Base-by-base conservation (phyloP, 2,888 invertebrate genomes). In the Opisthograptis luteolata region DNA sequence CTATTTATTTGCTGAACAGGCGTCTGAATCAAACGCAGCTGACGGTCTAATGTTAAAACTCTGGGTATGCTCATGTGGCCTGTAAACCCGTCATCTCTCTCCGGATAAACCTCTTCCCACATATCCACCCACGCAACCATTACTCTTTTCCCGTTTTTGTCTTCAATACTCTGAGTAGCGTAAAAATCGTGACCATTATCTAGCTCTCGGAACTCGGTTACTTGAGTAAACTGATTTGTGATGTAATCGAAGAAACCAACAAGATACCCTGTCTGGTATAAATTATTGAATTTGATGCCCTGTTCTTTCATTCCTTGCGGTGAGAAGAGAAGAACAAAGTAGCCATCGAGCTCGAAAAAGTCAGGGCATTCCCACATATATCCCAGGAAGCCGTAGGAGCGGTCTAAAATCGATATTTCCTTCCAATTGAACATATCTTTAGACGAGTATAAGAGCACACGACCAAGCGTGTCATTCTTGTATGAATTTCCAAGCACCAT, bases 331-430 rank as follows among this genome's bases (percentile, higher is more conserved):
- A 92, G 64, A 9, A 92, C 66, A 54, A 68, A 81, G 39, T 70
- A 62, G 0, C 81, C 84, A 13, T 73, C 47, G 0, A 92, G 49
- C 56, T 84, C 78, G 25, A 91, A 91, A 39, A 92, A 84, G 55
- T 91, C 91, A 0, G 92, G 92, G 68, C 92, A 92, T 61, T 92
- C 92, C 83, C 84, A 92, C 87, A 91, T 88, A 31, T 68, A 85
- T 0, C 87, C 87, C 0, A 86, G 70, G 9, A 55, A 62, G 3
- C 84, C 86, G 36, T 84, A 68, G 0, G 89, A 86, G 60, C 79
- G 57, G 28, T 49, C 76, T 9, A 90, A 56, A 32, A 77, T 55
- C 1, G 83, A 68, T 0, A 61, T 66, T 59, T 81, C 62, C 4
- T 68, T 24, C 89, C 89, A 91, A 12, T 65, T 59, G 3, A 68